Percentiles rank a stretch among this genome's conserved stretches.
Evolutionary conservation across 2,797 vertebrate species (phyloP).

Genomic region (Acropternis orthonyx): DNA sequence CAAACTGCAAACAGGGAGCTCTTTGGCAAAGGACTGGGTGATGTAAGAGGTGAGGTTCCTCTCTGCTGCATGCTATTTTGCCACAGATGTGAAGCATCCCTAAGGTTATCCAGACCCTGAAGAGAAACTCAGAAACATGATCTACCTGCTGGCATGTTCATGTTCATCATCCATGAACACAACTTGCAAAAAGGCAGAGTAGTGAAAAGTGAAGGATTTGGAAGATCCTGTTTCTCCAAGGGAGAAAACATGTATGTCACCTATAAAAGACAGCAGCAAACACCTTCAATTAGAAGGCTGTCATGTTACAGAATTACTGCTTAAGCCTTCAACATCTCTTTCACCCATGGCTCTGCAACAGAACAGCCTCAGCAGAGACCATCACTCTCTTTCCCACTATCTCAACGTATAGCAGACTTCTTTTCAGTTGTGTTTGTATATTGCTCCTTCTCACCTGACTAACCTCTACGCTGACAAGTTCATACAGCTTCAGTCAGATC

Average conservation of each 20-base stretch:
- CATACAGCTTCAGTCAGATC: not conserved
- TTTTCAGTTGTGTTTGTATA: not conserved
- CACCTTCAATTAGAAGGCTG: not conserved
- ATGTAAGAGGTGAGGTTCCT: not conserved
- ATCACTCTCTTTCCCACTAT: not conserved
- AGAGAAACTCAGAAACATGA: not conserved
- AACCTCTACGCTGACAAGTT: not conserved
- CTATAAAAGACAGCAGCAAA: not conserved
- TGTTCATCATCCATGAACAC: not conserved
- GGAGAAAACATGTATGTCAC: not conserved
- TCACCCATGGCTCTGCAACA: not conserved
- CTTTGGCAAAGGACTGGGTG: not conserved
- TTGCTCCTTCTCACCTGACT: not conserved
- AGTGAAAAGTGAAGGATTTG: not conserved
- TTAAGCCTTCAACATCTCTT: not conserved
- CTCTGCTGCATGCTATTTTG: not conserved
- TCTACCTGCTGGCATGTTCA: not conserved
- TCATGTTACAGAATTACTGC: not conserved
- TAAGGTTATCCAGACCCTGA: not conserved
- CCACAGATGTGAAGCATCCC: not conserved
- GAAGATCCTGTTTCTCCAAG: not conserved
- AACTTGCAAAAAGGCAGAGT: not conserved
- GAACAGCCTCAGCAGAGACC: not conserved
- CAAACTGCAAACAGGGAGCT: not conserved
- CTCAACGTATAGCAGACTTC: not conserved